phyloP scores from a whole-genome alignment of 2,888 invertebrate species.

The Ethmia dodecea region DNA sequence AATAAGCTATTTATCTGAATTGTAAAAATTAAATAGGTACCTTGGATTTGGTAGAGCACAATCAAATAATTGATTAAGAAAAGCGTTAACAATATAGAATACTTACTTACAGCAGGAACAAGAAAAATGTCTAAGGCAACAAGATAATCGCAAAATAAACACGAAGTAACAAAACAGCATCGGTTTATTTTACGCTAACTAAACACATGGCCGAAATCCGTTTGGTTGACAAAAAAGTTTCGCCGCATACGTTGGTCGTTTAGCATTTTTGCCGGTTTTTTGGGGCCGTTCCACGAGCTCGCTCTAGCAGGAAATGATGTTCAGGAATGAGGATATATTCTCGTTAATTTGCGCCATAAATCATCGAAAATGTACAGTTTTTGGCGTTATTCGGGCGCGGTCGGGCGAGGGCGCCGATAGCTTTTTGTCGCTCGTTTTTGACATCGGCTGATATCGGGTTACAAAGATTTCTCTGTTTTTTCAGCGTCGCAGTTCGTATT shows the following conservation, averaged over 20 bases:
- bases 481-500: slow-evolving; percentile 17
- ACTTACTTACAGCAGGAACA: too few relatives aligned
- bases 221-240: slow-evolving; percentile 1
- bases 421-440: slow-evolving; percentile 54
- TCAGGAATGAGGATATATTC: slow-evolving; percentile 75
- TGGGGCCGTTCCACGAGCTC: slow-evolving; percentile 53
- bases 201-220: slow-evolving; percentile 1
- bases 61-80: too few relatives aligned
- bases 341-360: slow-evolving; percentile 77
- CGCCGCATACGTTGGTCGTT: slow-evolving; percentile 2
- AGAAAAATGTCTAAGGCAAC: too few relatives aligned
- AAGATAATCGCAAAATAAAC: too few relatives aligned
- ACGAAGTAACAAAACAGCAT: too few relatives aligned
- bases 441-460: slow-evolving; percentile 46
- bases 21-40: too few relatives aligned
- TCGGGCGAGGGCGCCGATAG: slow-evolving; percentile 34
- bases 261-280: slow-evolving; percentile 52
- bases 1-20: too few relatives aligned
- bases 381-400: slow-evolving; percentile 30
- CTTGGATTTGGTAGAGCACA: too few relatives aligned
- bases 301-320: slow-evolving; percentile 75
- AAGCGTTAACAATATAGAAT: too few relatives aligned
- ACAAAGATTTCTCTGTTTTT: slow-evolving; percentile 43
- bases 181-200: too few relatives aligned
- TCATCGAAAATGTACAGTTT: slow-evolving; percentile 70